Conservation (phyloP, 2,797 vertebrate genomes). For the Gallirallus australis region DNA sequence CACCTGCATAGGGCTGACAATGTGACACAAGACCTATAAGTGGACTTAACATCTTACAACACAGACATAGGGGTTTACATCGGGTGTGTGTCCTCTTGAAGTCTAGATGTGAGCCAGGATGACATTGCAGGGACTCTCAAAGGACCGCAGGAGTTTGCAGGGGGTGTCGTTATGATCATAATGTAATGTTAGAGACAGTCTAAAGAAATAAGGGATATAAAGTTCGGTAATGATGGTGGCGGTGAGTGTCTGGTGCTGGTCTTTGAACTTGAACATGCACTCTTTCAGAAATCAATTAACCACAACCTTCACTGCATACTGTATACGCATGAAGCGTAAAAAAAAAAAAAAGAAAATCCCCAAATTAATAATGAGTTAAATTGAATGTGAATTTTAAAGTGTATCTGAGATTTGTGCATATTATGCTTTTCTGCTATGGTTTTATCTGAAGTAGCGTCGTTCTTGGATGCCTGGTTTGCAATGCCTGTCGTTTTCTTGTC, state of each 20-base stretch:
- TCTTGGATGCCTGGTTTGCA: neutral
- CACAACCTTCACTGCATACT: neutral
- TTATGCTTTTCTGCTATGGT: neutral
- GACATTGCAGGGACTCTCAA: neutral
- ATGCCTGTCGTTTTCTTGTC: neutral
- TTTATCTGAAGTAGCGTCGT: neutral
- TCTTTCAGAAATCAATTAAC: neutral
- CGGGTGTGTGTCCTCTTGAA: neutral
- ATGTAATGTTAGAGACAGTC: neutral
- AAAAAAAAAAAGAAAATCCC: fast-evolving
- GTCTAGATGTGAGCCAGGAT: neutral
- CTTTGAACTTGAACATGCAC: neutral
- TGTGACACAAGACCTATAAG: neutral
- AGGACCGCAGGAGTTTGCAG: neutral
- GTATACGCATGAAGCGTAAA: neutral
- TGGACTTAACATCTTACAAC: neutral
- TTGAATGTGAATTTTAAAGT: neutral
- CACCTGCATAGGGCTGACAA: neutral
- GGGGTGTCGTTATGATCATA: neutral
- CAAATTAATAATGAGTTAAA: neutral
- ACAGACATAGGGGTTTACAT: neutral
- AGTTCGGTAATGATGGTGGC: neutral
- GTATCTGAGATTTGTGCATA: neutral
- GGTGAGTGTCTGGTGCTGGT: neutral
- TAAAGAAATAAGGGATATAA: neutral